Evolutionary conservation across 1,140 invertebrate species (phyloP).

Genomic region (Drosophila equinoxialis): DNA sequence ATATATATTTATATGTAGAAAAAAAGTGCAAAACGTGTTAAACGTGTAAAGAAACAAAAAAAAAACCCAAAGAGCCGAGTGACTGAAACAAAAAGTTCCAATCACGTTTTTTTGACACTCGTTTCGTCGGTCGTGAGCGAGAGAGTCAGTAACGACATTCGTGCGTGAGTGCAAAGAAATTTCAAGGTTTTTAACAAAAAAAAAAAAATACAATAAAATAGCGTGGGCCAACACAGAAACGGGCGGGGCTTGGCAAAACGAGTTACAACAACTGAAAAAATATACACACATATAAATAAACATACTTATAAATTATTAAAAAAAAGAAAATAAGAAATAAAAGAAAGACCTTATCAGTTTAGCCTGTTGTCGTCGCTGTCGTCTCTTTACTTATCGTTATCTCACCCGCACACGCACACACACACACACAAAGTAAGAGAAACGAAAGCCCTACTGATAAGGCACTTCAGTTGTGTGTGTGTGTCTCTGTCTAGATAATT

Average conservation of each 20-base stretch:
- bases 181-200: constrained; percentile 53
- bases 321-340: constrained; percentile 25
- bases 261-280: constrained; percentile 42
- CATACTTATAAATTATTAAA: constrained; percentile 15
- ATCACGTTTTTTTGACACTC: constrained; percentile 72
- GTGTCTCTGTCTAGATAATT: constrained; percentile 29
- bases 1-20: constrained; percentile 41
- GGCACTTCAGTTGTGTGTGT: constrained; percentile 13
- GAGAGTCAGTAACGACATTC: constrained; percentile 14
- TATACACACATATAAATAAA: constrained; percentile 16
- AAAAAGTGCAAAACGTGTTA: constrained; percentile 67
- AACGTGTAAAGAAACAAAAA: constrained; percentile 28
- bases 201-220: constrained; percentile 5
- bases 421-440: constrained; percentile 42
- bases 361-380: constrained; percentile 32
- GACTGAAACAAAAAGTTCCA: constrained; percentile 18
- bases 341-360: constrained; percentile 42
- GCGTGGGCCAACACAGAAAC: constrained; percentile 40
- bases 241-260: constrained; percentile 30
- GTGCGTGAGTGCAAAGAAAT: constrained; percentile 55
- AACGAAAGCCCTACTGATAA: constrained; percentile 51
- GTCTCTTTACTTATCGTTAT: constrained; percentile 49
- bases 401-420: constrained; percentile 36
- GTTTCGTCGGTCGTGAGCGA: constrained; percentile 33
- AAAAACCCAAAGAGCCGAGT: constrained; percentile 26